Base-by-base conservation (phyloP, 2,888 invertebrate genomes). In the Poecilus cupreus region DNA sequence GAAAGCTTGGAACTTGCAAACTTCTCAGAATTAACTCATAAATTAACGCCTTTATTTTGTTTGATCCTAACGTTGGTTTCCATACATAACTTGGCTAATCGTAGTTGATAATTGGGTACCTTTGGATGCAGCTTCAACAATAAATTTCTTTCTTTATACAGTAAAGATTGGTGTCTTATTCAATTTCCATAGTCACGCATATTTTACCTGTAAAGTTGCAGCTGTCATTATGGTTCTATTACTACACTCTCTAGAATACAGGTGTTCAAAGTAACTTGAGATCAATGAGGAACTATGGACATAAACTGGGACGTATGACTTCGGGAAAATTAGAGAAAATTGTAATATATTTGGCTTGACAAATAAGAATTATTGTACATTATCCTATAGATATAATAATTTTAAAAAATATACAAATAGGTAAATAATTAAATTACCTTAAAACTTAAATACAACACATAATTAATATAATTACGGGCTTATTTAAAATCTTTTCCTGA, bases 151-250 rank as follows among this genome's bases (percentile, higher is more conserved):
- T 43, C 43, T 32, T 32, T 1, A 32, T 2, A 8, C 22, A 24
- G 11, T 57, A 11, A 24, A n/a, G 22, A 3, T 5, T 57, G 26
- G n/a, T 26, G 60, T 6, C 13, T 60, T 26, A 24, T 60, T 60
- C 60, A 60, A 60, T 60, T 60, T 60, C 60, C 60, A 60, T 32
- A 32, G 20, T 60, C 22, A 60, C 24, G 24, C n/a, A 60, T 60
- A 60, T 60, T 26, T 60, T 60, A 60, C 60, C 5, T 24, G n/a
- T 11, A 57, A 26, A 57, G 57, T 13, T n/a, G 57, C 57, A 57
- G 57, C 57, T 60, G 60, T 60, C 60, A 60, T 60, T 26, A 13
- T 60, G 24, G 5, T 24, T n/a, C 26, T 60, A 60, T 13, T 11
- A 43, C 13, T n/a, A 11, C 43, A n/a, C 10, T 43, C 10, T 43